Evolutionary conservation across 2,797 vertebrate genomes (phyloP), one percentile per base, ranked within the genome.

Genomic region (Zalophus californianus): DNA sequence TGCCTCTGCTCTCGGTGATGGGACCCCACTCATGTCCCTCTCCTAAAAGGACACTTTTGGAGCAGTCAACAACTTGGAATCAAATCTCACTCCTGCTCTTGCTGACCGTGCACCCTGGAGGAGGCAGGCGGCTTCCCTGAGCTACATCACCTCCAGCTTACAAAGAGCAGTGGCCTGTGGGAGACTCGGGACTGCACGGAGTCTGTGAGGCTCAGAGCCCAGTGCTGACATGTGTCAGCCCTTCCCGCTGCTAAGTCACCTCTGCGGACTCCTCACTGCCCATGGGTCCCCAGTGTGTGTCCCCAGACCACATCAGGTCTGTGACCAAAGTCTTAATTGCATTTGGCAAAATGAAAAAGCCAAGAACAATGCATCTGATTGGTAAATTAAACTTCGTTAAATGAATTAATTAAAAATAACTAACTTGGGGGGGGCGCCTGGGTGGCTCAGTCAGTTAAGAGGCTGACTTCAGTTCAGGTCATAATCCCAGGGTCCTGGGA

Each of bases 231-330:
- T 8, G 1, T 7, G 60, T 29, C 62, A 25, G 25, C 35, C 70
- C 41, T 48, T 41, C 18, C n/a, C 25, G 23, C 3, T 13, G 48
- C 27, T 21, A 41, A 52, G n/a, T 38, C 86, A 86, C 32, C 70
- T 77, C 62, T 3, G n/a, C 5, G 25, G 78, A 7, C 12, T 29
- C 56, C 14, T 7, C 27, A 20, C 27, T 1, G 18, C 32, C 27
- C 7, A 0, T 2, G 7, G 10, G 23, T 32, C 12, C n/a, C 38
- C 13, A 1, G 0, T 0, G 35, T 1, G 50, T 38, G 25, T 15
- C 85, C 80, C 25, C 4, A 44, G 8, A 50, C 32, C 54, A 7
- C 18, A 38, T 72, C 38, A 20, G 15, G 52, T 15, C 70, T 41
- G 1, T 3, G 35, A 73, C 50, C 80, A 16, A 77, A 80, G 50